phyloP scores from a whole-genome alignment of 2,888 invertebrate genomes.

The Odiellus spinosus region DNA sequence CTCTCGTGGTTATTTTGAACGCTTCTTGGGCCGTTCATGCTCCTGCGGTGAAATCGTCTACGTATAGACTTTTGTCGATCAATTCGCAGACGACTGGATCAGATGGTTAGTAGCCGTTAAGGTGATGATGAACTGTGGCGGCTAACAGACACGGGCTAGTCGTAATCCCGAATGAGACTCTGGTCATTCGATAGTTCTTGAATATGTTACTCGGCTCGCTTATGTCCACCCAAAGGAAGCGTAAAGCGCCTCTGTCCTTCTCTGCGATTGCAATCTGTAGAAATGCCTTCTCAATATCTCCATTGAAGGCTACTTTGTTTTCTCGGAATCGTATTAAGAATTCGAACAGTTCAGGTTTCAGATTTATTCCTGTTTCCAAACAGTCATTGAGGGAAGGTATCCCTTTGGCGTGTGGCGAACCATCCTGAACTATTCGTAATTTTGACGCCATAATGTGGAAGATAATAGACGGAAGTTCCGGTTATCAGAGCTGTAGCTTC shows the following conservation, averaged over 20 bases:
- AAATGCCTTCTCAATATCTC: slow-evolving; percentile 10
- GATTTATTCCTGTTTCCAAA: slow-evolving; percentile 4
- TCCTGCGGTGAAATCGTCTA: slow-evolving; percentile 1
- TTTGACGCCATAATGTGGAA: too few species aligned
- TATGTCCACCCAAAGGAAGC: slow-evolving; percentile 6
- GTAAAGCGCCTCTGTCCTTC: slow-evolving; percentile 4
- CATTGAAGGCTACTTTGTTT: slow-evolving; percentile 7
- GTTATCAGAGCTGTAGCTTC: too few species aligned
- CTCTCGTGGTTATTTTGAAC: background rate
- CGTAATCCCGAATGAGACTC: slow-evolving; percentile 1
- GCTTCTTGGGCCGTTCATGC: background rate
- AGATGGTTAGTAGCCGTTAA: background rate
- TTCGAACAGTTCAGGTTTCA: slow-evolving; percentile 2
- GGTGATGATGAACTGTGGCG: slow-evolving; percentile 1
- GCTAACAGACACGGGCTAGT: slow-evolving; percentile 1
- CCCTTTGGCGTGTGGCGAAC: slow-evolving; percentile 4
- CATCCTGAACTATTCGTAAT: slow-evolving; percentile 7
- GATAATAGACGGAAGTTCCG: too few species aligned
- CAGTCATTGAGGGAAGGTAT: slow-evolving; percentile 8
- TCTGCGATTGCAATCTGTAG: slow-evolving; percentile 4
- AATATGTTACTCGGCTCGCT: background rate
- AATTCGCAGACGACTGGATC: background rate
- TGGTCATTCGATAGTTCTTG: background rate
- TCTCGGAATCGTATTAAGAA: slow-evolving; percentile 11
- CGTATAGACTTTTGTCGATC: background rate